Percentiles rank a stretch among this genome's conserved stretches.
phyloP scores from a whole-genome alignment of 2,113 vertebrate genomes.

The Scophthalmus maximus region DNA sequence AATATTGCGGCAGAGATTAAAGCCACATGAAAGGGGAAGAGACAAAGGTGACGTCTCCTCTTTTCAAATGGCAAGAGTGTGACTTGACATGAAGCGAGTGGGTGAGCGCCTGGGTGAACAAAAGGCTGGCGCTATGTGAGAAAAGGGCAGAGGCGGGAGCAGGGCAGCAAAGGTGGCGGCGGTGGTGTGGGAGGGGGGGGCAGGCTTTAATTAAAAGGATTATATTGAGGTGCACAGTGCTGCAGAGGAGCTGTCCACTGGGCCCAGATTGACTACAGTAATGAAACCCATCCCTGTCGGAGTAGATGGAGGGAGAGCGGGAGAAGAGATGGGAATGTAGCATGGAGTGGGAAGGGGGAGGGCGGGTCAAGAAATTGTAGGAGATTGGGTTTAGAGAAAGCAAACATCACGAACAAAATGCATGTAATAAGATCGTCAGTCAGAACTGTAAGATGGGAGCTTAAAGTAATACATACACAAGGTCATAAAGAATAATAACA shows the following conservation, averaged over 20 bases:
- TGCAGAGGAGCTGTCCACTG: slow-evolving; percentile 81
- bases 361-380: slow-evolving; percentile 36
- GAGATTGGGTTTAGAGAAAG: slow-evolving; percentile 45
- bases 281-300: slow-evolving; percentile 81
- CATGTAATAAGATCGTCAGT: slow-evolving; percentile 55
- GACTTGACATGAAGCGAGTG: slow-evolving; percentile 82
- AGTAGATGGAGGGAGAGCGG: slow-evolving; percentile 50
- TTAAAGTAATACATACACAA: slow-evolving; percentile 70
- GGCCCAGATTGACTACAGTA: slow-evolving; percentile 84
- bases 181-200: slow-evolving; percentile 45
- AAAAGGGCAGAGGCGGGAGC: slow-evolving; percentile 76
- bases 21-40: slow-evolving; percentile 80
- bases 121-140: slow-evolving; percentile 76
- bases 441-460: slow-evolving; percentile 31
- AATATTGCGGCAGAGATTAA: slow-evolving; percentile 83
- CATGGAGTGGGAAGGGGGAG: not conserved
- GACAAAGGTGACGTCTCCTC: slow-evolving; percentile 84
- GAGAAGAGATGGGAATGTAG: slow-evolving; percentile 43
- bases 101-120: slow-evolving; percentile 82
- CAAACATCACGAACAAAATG: slow-evolving; percentile 64
- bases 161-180: slow-evolving; percentile 52
- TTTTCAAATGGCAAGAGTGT: slow-evolving; percentile 83
- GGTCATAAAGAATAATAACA: slow-evolving; percentile 79
- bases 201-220: slow-evolving; percentile 87
- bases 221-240: slow-evolving; percentile 83